Percentiles rank a stretch among this genome's conserved stretches.
These are phyloP conservation scores for Drosophila subsilvestris DNA, from an alignment of 2,888 invertebrate species.

Conservation along the genomic window DNA sequence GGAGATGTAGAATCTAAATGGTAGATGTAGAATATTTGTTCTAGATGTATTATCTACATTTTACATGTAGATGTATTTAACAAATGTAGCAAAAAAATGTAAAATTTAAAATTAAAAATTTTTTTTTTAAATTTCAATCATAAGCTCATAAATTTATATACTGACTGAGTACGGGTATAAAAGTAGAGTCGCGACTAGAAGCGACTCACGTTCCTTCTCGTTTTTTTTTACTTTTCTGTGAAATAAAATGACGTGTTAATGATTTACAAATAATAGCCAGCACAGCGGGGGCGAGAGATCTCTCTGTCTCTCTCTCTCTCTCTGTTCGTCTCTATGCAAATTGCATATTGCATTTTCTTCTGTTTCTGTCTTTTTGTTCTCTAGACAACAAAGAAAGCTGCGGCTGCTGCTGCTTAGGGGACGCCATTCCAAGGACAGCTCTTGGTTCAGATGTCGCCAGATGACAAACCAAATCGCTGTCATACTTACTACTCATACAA, in stretches of 20 bases:
- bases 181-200: too few species aligned
- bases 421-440: conserved; percentile 29
- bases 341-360: conserved; percentile 71
- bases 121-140: too few species aligned
- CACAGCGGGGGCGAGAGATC: conserved; percentile 19
- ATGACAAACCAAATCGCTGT: not conserved
- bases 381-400: conserved; percentile 44
- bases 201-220: too few species aligned
- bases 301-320: not conserved
- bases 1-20: too few species aligned
- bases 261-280: conserved; percentile 54
- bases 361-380: conserved; percentile 2
- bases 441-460: not conserved
- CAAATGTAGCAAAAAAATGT: too few species aligned
- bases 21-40: too few species aligned
- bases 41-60: too few species aligned
- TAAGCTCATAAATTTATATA: too few species aligned
- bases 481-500: not conserved
- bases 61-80: too few species aligned
- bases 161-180: too few species aligned
- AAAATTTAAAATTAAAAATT: too few species aligned
- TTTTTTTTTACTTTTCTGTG: conserved; percentile 21
- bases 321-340: conserved; percentile 48
- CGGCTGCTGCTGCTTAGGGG: conserved; percentile 2
- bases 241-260: conserved; percentile 53